phyloP scores from a whole-genome alignment of 2,113 vertebrate genomes.

The Elephantulus edwardii region DNA sequence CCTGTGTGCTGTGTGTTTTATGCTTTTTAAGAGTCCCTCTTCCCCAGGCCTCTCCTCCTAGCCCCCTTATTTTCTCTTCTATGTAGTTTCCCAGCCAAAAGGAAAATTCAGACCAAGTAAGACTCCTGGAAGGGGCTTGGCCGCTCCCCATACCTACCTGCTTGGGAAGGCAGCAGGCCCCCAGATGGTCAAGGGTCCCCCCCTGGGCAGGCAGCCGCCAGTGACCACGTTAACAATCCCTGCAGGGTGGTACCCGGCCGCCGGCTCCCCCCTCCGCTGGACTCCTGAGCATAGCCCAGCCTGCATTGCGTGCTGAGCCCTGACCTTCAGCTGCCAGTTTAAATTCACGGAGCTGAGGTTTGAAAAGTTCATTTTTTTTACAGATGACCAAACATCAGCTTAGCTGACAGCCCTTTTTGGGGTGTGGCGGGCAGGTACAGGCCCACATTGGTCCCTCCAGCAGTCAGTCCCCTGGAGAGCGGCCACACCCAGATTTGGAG shows the following conservation, averaged over 20 bases:
- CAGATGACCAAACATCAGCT: not conserved
- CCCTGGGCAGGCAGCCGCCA: not conserved
- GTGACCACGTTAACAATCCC: not conserved
- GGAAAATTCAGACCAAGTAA: not conserved
- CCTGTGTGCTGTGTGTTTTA: too few relatives aligned
- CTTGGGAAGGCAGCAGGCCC: not conserved
- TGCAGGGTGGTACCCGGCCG: not conserved
- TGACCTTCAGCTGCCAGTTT: not conserved
- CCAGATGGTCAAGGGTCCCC: not conserved
- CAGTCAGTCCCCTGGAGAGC: not conserved
- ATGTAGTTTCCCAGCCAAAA: not conserved
- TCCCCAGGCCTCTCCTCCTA: not conserved
- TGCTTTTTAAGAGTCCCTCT: too few relatives aligned
- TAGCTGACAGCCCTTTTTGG: not conserved
- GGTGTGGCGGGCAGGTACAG: not conserved
- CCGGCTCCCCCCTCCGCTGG: too few relatives aligned
- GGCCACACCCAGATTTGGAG: not conserved
- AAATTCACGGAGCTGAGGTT: not conserved
- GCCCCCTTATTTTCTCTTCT: not conserved
- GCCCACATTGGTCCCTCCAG: too few relatives aligned
- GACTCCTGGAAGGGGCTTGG: not conserved
- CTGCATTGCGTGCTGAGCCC: too few relatives aligned
- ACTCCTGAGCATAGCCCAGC: not conserved
- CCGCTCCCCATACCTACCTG: not conserved
- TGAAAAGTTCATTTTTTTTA: not conserved